Evolutionary conservation across 1,140 invertebrate genomes (phyloP), one percentile per base, ranked within the genome.

Genomic region (Plectus sambesii): DNA sequence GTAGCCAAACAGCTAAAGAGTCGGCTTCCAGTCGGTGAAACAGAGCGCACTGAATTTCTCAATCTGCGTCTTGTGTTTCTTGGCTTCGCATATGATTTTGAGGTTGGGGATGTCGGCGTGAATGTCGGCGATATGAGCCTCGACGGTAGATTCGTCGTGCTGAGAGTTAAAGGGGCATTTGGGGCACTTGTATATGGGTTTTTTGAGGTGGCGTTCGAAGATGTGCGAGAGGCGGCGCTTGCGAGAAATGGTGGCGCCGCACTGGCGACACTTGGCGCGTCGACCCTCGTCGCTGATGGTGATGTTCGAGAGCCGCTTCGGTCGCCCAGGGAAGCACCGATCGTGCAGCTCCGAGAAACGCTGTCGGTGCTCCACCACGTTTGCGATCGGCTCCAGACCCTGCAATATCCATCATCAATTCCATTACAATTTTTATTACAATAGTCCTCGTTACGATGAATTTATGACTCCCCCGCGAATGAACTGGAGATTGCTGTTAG

Each of bases 341-440:
- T 61, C 52, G 29, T 62, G 60, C 6, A 62, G 41, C n/a, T 58
- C 53, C 2, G 61, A 61, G 37, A 62, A 62, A n/a, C 61, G 52
- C 1, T 19, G 24, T 23, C 60, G 22, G 17, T 58, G 44, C 36
- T 64, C 44, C 12, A 63, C 60, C 22, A 62, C 61, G 44, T 62
- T 62, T 9, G 60, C 56, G 4, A 62, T 61, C 1, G 60, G 60
- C 26, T 63, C 60, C 33, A 61, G 26, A 5, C 47, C 60, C 56
- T 60, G 19, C n/a, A 62, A n/a, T n/a, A n/a, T n/a, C n/a, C n/a
- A n/a, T n/a, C n/a, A n/a, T n/a, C n/a, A n/a, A n/a, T n/a, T n/a
- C n/a, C n/a, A n/a, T n/a, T n/a, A n/a, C n/a, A n/a, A n/a, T n/a
- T n/a, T n/a, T n/a, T n/a, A n/a, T n/a, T n/a, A n/a, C n/a, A n/a